phyloP scores from a whole-genome alignment of 2,113 vertebrate genomes.

The Indri indri region DNA sequence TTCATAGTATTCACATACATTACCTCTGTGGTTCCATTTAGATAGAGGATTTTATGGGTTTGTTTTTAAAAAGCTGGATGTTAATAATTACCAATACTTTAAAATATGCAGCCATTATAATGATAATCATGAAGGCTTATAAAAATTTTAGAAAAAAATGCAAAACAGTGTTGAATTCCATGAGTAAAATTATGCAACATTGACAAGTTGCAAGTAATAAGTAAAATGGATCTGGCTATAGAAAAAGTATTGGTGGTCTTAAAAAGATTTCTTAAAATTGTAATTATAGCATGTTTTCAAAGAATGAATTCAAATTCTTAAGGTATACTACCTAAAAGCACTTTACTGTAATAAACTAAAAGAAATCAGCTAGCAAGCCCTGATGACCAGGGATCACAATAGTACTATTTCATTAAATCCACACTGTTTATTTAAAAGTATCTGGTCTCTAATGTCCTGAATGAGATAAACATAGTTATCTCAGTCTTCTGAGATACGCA shows the following conservation, averaged over 20 bases:
- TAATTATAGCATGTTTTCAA: neutral
- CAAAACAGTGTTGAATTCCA: neutral
- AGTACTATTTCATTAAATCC: neutral
- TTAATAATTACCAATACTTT: neutral
- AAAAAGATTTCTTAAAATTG: neutral
- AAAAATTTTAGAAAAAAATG: neutral
- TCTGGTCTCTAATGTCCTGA: neutral
- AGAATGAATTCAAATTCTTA: neutral
- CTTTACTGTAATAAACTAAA: neutral
- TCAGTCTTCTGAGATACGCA: neutral
- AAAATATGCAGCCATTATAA: neutral
- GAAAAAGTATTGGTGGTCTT: neutral
- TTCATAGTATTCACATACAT: neutral
- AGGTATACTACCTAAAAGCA: neutral
- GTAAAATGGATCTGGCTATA: neutral
- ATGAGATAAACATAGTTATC: neutral
- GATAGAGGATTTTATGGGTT: neutral
- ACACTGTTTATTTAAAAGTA: neutral
- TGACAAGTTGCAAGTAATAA: neutral
- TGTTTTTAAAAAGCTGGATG: neutral
- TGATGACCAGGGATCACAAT: no score
- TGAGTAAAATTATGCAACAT: neutral
- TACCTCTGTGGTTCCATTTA: neutral
- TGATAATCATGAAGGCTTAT: neutral
- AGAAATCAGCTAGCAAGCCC: neutral